Evolutionary conservation across 1,140 invertebrate genomes (phyloP), one percentile per base, ranked within the genome.

Genomic region (Leptonema lineaticorne): DNA sequence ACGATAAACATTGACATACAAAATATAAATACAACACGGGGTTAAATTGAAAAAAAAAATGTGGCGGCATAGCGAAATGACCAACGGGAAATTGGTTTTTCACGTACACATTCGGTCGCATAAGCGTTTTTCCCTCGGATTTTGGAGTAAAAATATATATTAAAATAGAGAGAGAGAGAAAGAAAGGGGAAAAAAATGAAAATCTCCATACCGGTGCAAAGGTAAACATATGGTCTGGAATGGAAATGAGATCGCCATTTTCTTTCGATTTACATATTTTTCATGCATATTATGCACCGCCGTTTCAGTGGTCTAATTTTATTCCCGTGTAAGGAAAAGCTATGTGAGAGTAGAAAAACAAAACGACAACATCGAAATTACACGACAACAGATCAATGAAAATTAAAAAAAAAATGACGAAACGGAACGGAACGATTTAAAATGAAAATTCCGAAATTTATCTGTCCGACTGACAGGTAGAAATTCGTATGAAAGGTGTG

Each of bases 31-130:
- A 50, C 18, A 50, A 6, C 6, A 16, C 6, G 6, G 48, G 6
- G 18, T 8, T 8, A 50, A 50, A 16, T 50, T 18, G 7, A 50
- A 16, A 7, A 7, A 16, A 14, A 14, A 22, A 14, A 14, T 7
- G 56, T 11, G 8, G 56, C 26, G 28, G 24, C 9, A 20, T 7
- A 8, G 6, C 11, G 9, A 45, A 67, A 70, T 70, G 69, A 70
- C 65, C 69, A 27, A 29, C 59, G 48, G 69, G 69, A 70, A 70
- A 70, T 70, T 70, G 69, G 64, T 70, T 62, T 62, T 62, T 62
- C 30, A n/a, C 29, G 30, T 37, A 37, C 58, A 41, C 24, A 62
- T 62, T n/a, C 33, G 58, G 33, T 20, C 58, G 33, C 56, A 28
- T 30, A 30, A 58, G 56, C 56, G 26, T 58, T 58, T 58, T 58